A percentile compares a stretch with the other conserved stretches of the same genome.
phyloP scores from a whole-genome alignment of 1,140 invertebrate species.

The Bombus pascuorum region DNA sequence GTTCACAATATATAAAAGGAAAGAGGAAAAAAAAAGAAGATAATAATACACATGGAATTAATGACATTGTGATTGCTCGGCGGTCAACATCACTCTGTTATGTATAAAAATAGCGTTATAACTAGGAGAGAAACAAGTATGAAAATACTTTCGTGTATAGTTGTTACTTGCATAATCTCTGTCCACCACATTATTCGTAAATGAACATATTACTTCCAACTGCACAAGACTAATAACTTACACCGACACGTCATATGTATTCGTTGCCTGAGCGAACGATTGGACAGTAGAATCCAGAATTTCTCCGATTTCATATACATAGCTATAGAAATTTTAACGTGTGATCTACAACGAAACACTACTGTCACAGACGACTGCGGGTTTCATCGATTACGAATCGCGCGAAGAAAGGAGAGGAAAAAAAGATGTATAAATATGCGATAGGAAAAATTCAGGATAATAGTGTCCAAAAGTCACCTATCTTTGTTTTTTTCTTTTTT shows the following conservation, averaged over 20 bases:
- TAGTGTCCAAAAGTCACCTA: conserved; percentile 49
- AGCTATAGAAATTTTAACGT: neutral
- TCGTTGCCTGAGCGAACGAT: conserved; percentile 38
- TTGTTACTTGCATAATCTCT: conserved; percentile 40
- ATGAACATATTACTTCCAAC: conserved; percentile 50
- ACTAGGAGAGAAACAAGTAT: conserved; percentile 33
- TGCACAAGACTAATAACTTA: conserved; percentile 59
- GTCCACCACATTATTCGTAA: conserved; percentile 60
- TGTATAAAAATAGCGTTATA: conserved; percentile 32
- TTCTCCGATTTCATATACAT: neutral
- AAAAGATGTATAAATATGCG: neutral
- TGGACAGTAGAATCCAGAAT: conserved; percentile 48
- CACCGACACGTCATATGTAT: conserved; percentile 46
- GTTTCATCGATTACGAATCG: neutral
- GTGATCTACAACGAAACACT: too few species aligned
- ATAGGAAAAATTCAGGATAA: conserved; percentile 21
- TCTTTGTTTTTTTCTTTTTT: neutral
- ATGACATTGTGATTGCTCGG: conserved; percentile 24
- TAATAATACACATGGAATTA: conserved; percentile 14
- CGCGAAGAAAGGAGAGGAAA: neutral
- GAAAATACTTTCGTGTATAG: conserved; percentile 43
- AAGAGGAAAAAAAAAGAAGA: neutral
- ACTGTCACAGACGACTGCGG: too few species aligned
- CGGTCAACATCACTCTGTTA: conserved; percentile 29
- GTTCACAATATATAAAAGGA: neutral